These are phyloP conservation scores for Cotesia glomerata DNA, from an alignment of 1,140 invertebrate genomes.

Conservation along the genomic window DNA sequence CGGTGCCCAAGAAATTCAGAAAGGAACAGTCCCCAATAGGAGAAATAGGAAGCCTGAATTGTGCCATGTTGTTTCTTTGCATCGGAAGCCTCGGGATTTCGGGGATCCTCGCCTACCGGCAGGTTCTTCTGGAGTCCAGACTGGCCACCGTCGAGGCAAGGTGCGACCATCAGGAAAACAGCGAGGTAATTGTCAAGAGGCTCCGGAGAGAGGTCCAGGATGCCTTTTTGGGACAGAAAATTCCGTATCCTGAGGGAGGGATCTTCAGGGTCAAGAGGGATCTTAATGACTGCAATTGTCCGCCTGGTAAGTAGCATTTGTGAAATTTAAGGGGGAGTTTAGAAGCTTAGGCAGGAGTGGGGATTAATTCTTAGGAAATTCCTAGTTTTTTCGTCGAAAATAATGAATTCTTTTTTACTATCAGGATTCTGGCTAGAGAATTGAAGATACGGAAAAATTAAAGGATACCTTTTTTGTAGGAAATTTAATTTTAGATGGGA, in stretches of 20 bases:
- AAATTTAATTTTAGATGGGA: too few species aligned
- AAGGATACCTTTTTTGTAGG: too few species aligned
- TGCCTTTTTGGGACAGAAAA: conserved; percentile 35
- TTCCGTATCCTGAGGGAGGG: conserved; percentile 20
- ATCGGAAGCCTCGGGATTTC: conserved; percentile 51
- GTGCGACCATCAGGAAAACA: conserved; percentile 32
- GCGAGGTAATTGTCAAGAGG: conserved; percentile 41
- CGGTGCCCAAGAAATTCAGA: conserved; percentile 46
- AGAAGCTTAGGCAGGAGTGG: too few species aligned
- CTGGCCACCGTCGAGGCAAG: conserved; percentile 50
- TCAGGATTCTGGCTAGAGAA: too few species aligned
- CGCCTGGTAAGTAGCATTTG: conserved; percentile 43
- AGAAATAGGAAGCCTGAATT: conserved; percentile 37
- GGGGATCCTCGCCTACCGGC: conserved; percentile 52
- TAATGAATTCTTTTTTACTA: too few species aligned
- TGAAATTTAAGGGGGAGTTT: too few species aligned
- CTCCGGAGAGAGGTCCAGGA: conserved; percentile 43
- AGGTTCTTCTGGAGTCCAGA: conserved; percentile 51
- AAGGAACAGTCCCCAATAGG: conserved; percentile 26
- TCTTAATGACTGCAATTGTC: conserved; percentile 51
- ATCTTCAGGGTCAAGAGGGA: conserved; percentile 51
- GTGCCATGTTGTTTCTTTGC: conserved; percentile 54
- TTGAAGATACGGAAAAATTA: too few species aligned
- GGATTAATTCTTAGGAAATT: too few species aligned
- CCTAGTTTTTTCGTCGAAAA: too few species aligned